Conservation (phyloP, 2,797 vertebrate genomes). For the Sebastes oblongus region DNA sequence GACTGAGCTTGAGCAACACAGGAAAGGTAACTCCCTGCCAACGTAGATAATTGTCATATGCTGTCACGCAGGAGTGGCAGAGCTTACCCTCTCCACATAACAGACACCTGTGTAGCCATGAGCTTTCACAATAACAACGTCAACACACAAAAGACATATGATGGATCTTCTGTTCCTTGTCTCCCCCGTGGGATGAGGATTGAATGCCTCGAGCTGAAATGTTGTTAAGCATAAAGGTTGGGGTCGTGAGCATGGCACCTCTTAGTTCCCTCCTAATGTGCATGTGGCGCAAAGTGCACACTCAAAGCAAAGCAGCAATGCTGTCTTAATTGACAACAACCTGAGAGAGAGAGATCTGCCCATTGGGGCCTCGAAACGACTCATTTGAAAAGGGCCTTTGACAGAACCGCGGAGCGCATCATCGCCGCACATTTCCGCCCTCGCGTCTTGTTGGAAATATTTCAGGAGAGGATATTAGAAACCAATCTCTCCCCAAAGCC, state of each 20-base stretch:
- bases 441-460: conserved; percentile 26
- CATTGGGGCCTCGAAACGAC: background rate
- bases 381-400: conserved; percentile 19
- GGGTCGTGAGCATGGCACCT: background rate
- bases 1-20: background rate
- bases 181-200: background rate
- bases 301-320: background rate
- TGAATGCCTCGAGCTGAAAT: conserved; percentile 10
- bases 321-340: conserved; percentile 44
- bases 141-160: conserved; percentile 4
- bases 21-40: background rate
- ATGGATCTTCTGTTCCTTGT: conserved; percentile 14
- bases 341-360: conserved; percentile 26
- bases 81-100: background rate
- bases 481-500: conserved; percentile 57
- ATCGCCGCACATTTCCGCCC: conserved; percentile 11
- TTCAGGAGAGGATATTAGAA: conserved; percentile 52
- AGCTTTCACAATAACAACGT: conserved; percentile 34
- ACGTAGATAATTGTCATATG: background rate
- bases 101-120: conserved; percentile 3
- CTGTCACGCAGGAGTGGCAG: background rate
- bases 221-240: background rate
- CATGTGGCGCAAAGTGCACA: background rate
- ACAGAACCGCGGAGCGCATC: background rate
- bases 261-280: background rate